phyloP scores from a whole-genome alignment of 2,113 vertebrate genomes.

The Paradoxurus hermaphroditus region DNA sequence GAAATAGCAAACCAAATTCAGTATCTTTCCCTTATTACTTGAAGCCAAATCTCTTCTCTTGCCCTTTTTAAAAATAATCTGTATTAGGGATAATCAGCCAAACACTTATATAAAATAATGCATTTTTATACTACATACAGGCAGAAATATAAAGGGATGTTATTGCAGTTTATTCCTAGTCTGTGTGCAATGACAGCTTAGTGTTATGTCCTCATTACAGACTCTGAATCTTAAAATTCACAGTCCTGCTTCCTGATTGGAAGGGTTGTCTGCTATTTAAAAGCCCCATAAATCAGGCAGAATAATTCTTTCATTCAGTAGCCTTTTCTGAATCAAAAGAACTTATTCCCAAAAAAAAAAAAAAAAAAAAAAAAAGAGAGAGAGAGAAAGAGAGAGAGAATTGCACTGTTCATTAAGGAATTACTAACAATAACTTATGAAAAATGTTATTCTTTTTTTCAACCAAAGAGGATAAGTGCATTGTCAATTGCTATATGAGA shows the following conservation, averaged over 20 bases:
- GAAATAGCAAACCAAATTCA: slow-evolving; percentile 6
- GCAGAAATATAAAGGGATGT: background rate
- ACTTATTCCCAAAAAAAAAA: background rate
- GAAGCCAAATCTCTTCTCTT: background rate
- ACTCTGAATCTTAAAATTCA: slow-evolving; percentile 68
- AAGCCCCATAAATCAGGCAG: slow-evolving; percentile 68
- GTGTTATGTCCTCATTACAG: slow-evolving; percentile 48
- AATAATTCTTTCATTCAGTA: slow-evolving; percentile 33
- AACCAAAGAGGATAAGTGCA: background rate
- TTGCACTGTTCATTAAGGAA: background rate
- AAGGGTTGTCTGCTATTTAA: slow-evolving; percentile 52
- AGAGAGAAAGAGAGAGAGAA: too few species aligned
- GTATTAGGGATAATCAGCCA: background rate
- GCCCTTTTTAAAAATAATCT: background rate
- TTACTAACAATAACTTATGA: background rate
- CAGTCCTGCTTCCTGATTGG: slow-evolving; percentile 57
- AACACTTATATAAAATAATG: background rate
- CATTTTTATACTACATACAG: background rate
- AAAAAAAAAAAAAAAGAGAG: too few species aligned
- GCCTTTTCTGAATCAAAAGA: slow-evolving; percentile 49
- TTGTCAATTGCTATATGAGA: background rate
- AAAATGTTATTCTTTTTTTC: background rate
- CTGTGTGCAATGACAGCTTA: background rate
- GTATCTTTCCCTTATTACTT: background rate
- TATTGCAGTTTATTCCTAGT: slow-evolving; percentile 43